phyloP scores from a whole-genome alignment of 2,113 vertebrate species.

The Casuarius casuarius region DNA sequence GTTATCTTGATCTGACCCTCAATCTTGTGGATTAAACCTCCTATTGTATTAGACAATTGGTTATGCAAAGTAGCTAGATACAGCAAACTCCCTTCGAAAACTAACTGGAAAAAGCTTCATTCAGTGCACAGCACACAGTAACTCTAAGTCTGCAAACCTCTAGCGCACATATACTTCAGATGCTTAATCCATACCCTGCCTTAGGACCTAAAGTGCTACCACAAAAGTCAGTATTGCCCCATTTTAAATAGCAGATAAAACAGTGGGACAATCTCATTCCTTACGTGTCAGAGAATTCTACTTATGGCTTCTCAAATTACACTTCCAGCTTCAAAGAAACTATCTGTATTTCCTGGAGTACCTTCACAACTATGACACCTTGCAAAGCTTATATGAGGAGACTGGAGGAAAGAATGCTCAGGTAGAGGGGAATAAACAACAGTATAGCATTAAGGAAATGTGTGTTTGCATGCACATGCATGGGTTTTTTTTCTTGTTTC shows the following conservation, averaged over 20 bases:
- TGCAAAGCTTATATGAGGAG: background rate
- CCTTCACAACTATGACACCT: background rate
- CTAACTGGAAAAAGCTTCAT: background rate
- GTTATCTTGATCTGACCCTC: too few relatives aligned
- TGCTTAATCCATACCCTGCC: slow-evolving; percentile 27
- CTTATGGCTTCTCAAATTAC: background rate
- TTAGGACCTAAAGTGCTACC: slow-evolving; percentile 29
- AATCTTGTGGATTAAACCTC: slow-evolving; percentile 18
- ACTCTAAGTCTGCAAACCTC: slow-evolving; percentile 3
- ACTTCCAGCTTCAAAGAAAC: background rate
- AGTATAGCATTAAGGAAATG: background rate
- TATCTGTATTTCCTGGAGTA: background rate
- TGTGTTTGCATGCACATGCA: too few relatives aligned
- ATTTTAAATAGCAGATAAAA: slow-evolving; percentile 47
- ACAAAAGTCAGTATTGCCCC: slow-evolving; percentile 38
- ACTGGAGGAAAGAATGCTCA: background rate
- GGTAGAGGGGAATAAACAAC: background rate
- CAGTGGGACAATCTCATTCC: slow-evolving; percentile 46
- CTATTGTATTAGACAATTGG: slow-evolving; percentile 18
- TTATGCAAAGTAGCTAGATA: slow-evolving; percentile 22
- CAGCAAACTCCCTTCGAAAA: slow-evolving; percentile 14
- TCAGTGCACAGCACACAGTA: background rate
- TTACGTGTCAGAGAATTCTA: slow-evolving; percentile 24
- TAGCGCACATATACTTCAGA: slow-evolving; percentile 35
- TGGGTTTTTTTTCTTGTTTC: too few relatives aligned